phyloP scores from a whole-genome alignment of 2,888 invertebrate species.

The Oxytorus armatus region DNA sequence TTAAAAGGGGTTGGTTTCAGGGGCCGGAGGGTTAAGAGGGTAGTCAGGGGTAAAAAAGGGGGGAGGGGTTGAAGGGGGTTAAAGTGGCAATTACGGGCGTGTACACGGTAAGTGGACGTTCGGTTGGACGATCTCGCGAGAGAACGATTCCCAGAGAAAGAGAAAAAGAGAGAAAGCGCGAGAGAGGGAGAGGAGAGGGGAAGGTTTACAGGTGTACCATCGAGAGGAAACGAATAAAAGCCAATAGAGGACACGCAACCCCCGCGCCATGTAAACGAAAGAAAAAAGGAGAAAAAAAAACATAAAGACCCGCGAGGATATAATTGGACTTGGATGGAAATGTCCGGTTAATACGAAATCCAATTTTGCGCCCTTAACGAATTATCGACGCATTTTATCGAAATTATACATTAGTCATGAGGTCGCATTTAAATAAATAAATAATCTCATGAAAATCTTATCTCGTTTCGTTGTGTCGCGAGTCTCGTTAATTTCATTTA shows the following conservation, averaged over 20 bases:
- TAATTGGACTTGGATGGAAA: constrained; percentile 57
- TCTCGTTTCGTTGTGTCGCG: constrained; percentile 24
- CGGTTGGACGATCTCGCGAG: constrained; percentile 57
- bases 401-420: constrained; percentile 2
- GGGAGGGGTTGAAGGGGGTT: constrained; percentile 9
- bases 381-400: constrained; percentile 42
- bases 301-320: neutral
- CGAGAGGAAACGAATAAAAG: constrained; percentile 50
- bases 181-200: neutral
- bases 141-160: constrained; percentile 45
- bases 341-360: constrained; percentile 20
- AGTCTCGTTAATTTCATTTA: constrained; percentile 5
- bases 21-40: no score
- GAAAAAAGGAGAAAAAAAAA: neutral
- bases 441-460: constrained; percentile 19
- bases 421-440: no score
- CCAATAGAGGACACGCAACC: constrained; percentile 42
- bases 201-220: neutral
- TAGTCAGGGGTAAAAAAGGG: neutral
- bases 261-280: constrained; percentile 23
- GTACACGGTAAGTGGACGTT: constrained; percentile 60
- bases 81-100: constrained; percentile 62
- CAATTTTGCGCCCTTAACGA: constrained; percentile 27
- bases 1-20: no score
- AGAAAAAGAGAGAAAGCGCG: neutral